phyloP scores from a whole-genome alignment of 2,113 vertebrate genomes.

The Fulmarus glacialis region DNA sequence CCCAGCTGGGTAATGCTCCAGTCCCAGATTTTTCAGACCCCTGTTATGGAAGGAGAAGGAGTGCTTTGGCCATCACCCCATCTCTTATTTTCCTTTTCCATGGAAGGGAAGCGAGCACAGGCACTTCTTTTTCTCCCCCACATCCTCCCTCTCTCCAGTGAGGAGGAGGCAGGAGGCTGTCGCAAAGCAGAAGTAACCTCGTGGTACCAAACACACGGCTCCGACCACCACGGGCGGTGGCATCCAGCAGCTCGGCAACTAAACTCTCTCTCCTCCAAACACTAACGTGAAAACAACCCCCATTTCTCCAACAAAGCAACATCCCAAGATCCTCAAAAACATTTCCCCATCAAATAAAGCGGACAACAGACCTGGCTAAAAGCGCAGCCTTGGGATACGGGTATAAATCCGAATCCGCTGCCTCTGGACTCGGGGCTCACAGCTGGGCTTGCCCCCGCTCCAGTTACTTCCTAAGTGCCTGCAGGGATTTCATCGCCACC shows the following conservation, averaged over 20 bases:
- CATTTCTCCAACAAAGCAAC: not conserved
- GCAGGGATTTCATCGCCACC: not conserved
- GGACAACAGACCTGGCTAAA: not conserved
- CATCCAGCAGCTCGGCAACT: not conserved
- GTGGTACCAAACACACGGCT: not conserved
- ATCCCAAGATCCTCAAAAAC: not conserved
- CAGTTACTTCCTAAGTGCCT: not conserved
- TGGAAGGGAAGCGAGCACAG: not conserved
- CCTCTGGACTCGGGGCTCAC: not conserved
- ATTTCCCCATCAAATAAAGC: not conserved
- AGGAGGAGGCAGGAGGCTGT: not conserved
- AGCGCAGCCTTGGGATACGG: not conserved
- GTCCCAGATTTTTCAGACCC: not conserved
- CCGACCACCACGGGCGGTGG: not conserved
- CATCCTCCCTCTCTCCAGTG: not conserved
- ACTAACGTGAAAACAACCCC: not conserved
- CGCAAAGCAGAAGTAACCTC: not conserved
- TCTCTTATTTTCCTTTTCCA: not conserved
- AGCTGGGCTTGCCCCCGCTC: not conserved
- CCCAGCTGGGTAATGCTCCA: not conserved
- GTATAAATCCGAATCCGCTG: not conserved
- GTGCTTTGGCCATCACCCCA: not conserved
- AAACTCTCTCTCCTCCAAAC: not conserved
- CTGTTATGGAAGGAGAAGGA: not conserved
- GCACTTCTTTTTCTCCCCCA: not conserved